Conservation (phyloP, 2,113 vertebrate species). For the Megaceryle maxima region DNA sequence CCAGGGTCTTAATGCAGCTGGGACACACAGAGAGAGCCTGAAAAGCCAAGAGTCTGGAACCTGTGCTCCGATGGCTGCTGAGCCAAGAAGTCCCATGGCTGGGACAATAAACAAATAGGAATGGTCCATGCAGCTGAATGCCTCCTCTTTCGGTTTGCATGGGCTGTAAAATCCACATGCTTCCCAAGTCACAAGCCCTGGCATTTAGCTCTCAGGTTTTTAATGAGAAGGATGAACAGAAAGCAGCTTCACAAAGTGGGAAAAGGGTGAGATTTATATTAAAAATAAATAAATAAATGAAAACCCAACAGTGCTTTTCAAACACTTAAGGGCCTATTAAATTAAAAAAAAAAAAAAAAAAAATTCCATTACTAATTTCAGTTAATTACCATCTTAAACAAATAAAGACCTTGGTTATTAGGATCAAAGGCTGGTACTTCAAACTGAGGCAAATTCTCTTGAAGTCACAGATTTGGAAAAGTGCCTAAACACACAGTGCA, state of each 20-base stretch:
- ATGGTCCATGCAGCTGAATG: not conserved
- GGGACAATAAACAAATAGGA: constrained; percentile 43
- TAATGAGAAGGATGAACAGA: not conserved
- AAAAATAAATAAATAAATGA: rapidly evolving
- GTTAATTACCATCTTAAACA: constrained; percentile 35
- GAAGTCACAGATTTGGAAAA: not conserved
- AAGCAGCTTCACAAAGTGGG: not conserved
- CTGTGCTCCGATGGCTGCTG: not conserved
- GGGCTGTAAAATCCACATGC: not conserved
- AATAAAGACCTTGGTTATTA: constrained; percentile 7
- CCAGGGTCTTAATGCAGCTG: constrained; percentile 34
- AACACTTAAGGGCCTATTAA: not conserved
- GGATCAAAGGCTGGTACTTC: constrained; percentile 37
- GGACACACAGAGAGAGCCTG: constrained; percentile 22
- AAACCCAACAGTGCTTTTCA: not conserved
- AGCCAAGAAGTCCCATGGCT: constrained; percentile 37
- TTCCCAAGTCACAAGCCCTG: not conserved
- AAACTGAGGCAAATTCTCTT: not conserved
- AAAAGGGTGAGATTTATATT: not conserved
- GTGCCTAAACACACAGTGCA: not conserved
- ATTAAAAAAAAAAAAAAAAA: not conserved
- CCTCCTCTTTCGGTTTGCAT: not conserved
- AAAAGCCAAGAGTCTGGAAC: constrained; percentile 19
- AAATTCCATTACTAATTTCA: constrained; percentile 55
- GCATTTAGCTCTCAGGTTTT: not conserved